These are phyloP conservation scores for Nyctibius grandis DNA, from an alignment of 2,797 vertebrate species.

Conservation along the genomic window DNA sequence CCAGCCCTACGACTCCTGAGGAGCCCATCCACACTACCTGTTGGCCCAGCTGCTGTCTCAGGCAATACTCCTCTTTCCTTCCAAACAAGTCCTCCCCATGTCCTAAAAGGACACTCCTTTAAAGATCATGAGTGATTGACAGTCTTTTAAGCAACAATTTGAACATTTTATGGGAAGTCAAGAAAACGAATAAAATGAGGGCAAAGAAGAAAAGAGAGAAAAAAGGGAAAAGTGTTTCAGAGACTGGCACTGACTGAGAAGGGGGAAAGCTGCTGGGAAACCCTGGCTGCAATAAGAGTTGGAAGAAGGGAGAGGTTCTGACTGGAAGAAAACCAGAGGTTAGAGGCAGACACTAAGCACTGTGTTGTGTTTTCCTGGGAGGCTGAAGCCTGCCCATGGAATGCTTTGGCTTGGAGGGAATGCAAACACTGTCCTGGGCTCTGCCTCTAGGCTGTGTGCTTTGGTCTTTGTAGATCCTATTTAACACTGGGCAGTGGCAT, in stretches of 20 bases:
- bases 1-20: neutral
- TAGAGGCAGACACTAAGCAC: neutral
- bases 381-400: neutral
- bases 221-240: neutral
- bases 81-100: neutral
- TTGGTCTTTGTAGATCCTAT: neutral
- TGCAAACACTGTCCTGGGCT: conserved; percentile 3
- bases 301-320: neutral
- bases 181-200: neutral
- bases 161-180: neutral
- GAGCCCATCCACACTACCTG: neutral
- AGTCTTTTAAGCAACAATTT: neutral
- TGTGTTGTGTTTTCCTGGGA: neutral
- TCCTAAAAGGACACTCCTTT: neutral
- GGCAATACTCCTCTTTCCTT: neutral
- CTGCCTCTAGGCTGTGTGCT: neutral
- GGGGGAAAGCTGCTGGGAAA: neutral
- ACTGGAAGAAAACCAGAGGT: neutral
- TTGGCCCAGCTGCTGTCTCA: neutral
- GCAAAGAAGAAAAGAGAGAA: neutral
- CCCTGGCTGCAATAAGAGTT: neutral
- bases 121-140: neutral
- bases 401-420: neutral
- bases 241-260: neutral
- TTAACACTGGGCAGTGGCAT: neutral